These are phyloP conservation scores for Osedax frankpressi DNA, from an alignment of 2,888 invertebrate genomes.

Conservation along the genomic window DNA sequence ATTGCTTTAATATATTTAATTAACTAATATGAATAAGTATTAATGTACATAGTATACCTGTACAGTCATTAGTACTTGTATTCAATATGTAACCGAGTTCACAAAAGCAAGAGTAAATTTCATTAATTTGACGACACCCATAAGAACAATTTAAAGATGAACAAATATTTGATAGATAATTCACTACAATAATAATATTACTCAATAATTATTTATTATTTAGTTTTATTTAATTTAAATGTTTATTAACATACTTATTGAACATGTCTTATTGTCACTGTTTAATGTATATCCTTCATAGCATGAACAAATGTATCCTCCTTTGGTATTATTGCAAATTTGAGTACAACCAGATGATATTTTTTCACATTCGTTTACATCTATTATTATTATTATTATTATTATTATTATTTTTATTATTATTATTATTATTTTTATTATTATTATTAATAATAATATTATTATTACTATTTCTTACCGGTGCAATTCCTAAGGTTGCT, in stretches of 20 bases:
- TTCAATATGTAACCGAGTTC: background rate
- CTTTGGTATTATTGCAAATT: constrained; percentile 21
- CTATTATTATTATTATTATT: background rate
- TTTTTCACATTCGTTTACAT: constrained; percentile 2
- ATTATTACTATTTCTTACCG: background rate
- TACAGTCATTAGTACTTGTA: background rate
- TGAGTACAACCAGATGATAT: constrained; percentile 16
- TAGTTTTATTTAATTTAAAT: too few species aligned
- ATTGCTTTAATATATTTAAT: too few species aligned
- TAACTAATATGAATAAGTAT: too few species aligned
- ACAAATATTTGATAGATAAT: background rate
- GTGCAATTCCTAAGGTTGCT: constrained; percentile 1
- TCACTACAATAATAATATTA: too few species aligned
- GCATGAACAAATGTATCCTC: constrained; percentile 21
- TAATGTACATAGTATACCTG: too few species aligned
- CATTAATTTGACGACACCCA: background rate
- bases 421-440: background rate
- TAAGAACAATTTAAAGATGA: background rate
- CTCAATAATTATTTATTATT: too few species aligned
- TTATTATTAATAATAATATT: background rate
- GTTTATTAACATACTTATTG: background rate
- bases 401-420: background rate
- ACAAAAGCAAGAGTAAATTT: background rate
- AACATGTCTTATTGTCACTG: background rate
- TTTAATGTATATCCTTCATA: constrained; percentile 9